These are phyloP conservation scores for Leptodactylus fuscus DNA, from an alignment of 2,113 vertebrate genomes.

Conservation along the genomic window DNA sequence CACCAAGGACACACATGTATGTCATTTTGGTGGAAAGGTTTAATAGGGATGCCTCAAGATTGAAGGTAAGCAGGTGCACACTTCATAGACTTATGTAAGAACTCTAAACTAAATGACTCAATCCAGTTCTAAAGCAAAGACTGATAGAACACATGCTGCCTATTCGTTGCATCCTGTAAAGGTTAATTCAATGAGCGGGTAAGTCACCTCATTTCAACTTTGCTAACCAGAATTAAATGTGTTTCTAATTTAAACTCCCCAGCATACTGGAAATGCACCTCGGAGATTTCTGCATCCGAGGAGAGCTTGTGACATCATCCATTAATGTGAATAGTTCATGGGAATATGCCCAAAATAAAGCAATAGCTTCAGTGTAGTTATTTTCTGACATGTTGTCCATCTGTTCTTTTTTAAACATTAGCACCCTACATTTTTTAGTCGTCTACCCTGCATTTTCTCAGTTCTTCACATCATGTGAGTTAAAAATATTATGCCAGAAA, in stretches of 20 bases:
- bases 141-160: neutral
- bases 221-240: constrained; percentile 26
- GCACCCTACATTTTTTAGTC: neutral
- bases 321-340: constrained; percentile 13
- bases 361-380: too few species aligned
- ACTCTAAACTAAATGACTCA: too few species aligned
- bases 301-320: neutral
- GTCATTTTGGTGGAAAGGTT: too few species aligned
- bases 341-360: constrained; percentile 7
- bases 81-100: too few species aligned
- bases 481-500: neutral
- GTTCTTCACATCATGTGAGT: neutral
- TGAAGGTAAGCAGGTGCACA: too few species aligned
- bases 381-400: neutral
- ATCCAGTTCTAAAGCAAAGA: neutral
- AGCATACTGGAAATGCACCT: constrained; percentile 1
- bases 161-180: neutral
- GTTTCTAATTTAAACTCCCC: constrained; percentile 30
- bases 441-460: neutral
- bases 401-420: neutral
- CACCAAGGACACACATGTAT: too few species aligned
- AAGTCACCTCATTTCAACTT: constrained; percentile 9
- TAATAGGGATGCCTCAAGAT: too few species aligned
- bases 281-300: constrained; percentile 6
- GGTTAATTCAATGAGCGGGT: neutral